Conservation (phyloP, 2,113 vertebrate genomes). For the Grammatotria lemairii region DNA sequence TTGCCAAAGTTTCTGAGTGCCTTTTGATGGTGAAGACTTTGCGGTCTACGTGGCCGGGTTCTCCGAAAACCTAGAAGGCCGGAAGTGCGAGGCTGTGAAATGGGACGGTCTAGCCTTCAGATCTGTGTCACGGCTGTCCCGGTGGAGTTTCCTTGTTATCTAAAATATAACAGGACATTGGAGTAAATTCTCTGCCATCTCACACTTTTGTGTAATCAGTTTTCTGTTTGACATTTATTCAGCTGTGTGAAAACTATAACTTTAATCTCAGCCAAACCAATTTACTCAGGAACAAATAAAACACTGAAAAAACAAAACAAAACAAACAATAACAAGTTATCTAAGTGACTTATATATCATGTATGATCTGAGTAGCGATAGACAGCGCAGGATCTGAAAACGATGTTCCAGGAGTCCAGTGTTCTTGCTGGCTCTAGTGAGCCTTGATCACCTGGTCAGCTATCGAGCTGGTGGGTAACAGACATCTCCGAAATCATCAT, state of each 20-base stretch:
- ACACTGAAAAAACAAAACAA: background rate
- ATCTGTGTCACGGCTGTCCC: background rate
- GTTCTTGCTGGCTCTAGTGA: background rate
- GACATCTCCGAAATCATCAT: background rate
- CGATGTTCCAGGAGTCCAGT: background rate
- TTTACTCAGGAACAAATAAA: background rate
- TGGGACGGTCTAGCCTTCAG: background rate
- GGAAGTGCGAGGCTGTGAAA: background rate
- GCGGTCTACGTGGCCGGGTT: accelerated
- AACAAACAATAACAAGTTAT: background rate
- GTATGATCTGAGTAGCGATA: background rate
- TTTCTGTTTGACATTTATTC: background rate
- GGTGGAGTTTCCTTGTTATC: background rate
- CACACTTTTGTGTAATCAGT: background rate
- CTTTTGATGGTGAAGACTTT: background rate
- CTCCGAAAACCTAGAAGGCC: background rate
- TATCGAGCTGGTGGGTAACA: background rate
- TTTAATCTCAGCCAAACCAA: background rate
- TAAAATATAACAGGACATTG: background rate
- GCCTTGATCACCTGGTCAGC: background rate
- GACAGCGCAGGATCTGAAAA: background rate
- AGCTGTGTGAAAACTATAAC: background rate
- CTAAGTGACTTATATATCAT: background rate
- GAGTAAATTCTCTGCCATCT: background rate
- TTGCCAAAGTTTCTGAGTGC: background rate